Base-by-base conservation (phyloP, 2,888 invertebrate species). In the Sthenelais limicola region DNA sequence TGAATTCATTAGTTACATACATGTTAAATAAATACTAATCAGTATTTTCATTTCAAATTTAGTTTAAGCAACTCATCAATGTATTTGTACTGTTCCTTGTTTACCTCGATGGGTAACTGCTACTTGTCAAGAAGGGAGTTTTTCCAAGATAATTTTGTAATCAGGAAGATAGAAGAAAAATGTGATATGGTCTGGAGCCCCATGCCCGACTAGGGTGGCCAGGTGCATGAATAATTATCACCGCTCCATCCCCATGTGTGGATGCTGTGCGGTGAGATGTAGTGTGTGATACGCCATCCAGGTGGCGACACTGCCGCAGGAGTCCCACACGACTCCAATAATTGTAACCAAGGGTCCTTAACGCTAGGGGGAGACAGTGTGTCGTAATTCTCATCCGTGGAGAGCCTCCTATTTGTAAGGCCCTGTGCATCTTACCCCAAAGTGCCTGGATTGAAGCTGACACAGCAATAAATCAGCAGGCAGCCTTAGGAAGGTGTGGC, bases 401-500 rank as follows among this genome's bases (percentile, higher is more conserved):
- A 62, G 62, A 38, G 21, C 62, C 62, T 62, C 62, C 62, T 18
- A 9, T n/a, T n/a, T n/a, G n/a, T n/a, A n/a, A n/a, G n/a, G n/a
- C n/a, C n/a, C n/a, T n/a, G n/a, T n/a, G n/a, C n/a, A n/a, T n/a
- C n/a, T n/a, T n/a, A n/a, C n/a, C n/a, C n/a, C n/a, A n/a, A n/a
- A n/a, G n/a, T n/a, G n/a, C n/a, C n/a, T n/a, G n/a, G n/a, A n/a
- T n/a, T n/a, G n/a, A n/a, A n/a, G n/a, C n/a, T n/a, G n/a, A n/a
- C n/a, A n/a, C n/a, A n/a, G n/a, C n/a, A n/a, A n/a, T n/a, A n/a
- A n/a, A n/a, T n/a, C n/a, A n/a, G n/a, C n/a, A 26, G 62, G 38
- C 62, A 62, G 62, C 62, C 62, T 24, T 62, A 62, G 62, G 62
- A 62, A 62, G 62, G 62, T 35, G 28, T 62, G 62, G 62, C 38